These are phyloP conservation scores for Bursaphelenchus okinawaensis DNA, from an alignment of 2,888 invertebrate genomes.

Conservation along the genomic window DNA sequence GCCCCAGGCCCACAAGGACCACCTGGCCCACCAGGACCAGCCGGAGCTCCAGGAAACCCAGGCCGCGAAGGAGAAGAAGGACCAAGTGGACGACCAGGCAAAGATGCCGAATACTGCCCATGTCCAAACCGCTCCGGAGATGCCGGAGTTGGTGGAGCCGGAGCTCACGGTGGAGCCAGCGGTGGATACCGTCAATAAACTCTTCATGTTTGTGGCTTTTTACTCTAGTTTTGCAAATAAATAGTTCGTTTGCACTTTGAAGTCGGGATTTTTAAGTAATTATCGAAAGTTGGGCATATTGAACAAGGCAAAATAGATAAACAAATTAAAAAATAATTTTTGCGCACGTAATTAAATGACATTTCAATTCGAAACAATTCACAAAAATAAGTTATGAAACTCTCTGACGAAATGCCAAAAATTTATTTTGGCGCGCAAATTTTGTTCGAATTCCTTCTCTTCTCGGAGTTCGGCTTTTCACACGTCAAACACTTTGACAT, in stretches of 20 bases:
- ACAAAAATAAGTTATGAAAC: too few relatives aligned
- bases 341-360: too few relatives aligned
- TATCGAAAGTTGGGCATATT: too few relatives aligned
- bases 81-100: conserved; percentile 34
- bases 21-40: conserved; percentile 26
- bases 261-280: too few relatives aligned
- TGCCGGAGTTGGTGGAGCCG: conserved; percentile 17
- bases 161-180: conserved; percentile 1
- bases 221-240: too few relatives aligned
- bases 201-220: too few relatives aligned
- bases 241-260: too few relatives aligned
- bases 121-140: conserved; percentile 29
- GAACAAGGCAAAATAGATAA: too few relatives aligned
- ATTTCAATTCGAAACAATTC: too few relatives aligned
- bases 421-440: background rate
- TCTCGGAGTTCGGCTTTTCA: background rate
- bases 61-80: conserved; percentile 46
- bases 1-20: conserved; percentile 5
- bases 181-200: conserved; percentile 1
- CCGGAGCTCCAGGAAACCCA: conserved; percentile 36
- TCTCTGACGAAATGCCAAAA: background rate
- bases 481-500: background rate
- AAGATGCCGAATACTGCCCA: conserved; percentile 53
- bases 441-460: background rate
- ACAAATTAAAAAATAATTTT: too few relatives aligned